phyloP scores from a whole-genome alignment of 1,140 invertebrate genomes.

The Camponotus pennsylvanicus region DNA sequence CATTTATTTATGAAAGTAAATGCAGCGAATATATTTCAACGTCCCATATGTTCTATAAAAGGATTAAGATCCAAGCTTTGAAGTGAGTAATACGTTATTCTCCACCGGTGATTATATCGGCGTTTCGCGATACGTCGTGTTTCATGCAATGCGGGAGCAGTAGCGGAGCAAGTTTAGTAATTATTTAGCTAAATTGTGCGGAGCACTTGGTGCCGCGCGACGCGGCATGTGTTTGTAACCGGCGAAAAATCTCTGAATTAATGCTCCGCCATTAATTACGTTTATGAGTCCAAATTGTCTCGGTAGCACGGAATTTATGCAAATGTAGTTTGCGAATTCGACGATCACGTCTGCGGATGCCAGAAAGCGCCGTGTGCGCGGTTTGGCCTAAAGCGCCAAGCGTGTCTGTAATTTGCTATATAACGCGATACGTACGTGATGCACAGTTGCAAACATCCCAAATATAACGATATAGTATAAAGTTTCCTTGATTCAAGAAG shows the following conservation, averaged over 20 bases:
- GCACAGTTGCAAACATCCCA: conserved; percentile 35
- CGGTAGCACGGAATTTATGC: conserved; percentile 76
- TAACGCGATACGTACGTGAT: conserved; percentile 49
- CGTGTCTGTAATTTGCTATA: conserved; percentile 42
- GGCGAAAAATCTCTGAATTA: conserved; percentile 85
- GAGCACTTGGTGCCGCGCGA: conserved; percentile 82
- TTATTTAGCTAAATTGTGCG: conserved; percentile 86
- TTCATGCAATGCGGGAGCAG: conserved; percentile 28
- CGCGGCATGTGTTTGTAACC: conserved; percentile 83
- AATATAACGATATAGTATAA: not conserved
- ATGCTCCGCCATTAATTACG: conserved; percentile 85
- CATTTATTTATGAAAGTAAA: not conserved
- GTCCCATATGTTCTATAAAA: not conserved
- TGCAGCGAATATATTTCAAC: not conserved
- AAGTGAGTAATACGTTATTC: not conserved
- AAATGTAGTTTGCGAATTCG: conserved; percentile 77
- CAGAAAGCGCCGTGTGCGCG: conserved; percentile 40
- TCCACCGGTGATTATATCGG: conserved; percentile 51
- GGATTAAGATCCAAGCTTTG: not conserved
- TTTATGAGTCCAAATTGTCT: conserved; percentile 85
- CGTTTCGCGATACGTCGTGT: conserved; percentile 67
- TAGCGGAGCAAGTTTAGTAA: conserved; percentile 82
- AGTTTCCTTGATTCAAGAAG: not conserved
- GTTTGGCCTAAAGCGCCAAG: conserved; percentile 21
- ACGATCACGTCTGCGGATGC: conserved; percentile 57